Base-by-base conservation (phyloP, 2,113 vertebrate genomes). In the Vanacampus margaritifer region DNA sequence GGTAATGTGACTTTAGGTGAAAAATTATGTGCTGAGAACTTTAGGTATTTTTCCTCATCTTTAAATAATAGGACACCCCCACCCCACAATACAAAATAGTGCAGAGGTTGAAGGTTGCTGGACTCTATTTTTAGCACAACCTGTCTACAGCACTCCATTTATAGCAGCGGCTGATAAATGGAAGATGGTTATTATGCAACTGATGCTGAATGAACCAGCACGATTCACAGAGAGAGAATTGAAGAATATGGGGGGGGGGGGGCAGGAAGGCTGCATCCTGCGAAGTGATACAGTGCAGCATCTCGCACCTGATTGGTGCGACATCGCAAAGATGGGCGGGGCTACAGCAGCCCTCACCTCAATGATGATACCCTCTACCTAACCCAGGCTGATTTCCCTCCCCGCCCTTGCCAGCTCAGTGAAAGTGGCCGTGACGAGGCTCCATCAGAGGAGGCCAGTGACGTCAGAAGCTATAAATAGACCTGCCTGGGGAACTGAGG, bases 391-490 rank as follows among this genome's bases (percentile, higher is more conserved):
- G 16, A 26, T 68, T 78, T 50, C 68, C 36, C 16, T 67, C 45
- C 26, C 14, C 46, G 59, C 65, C n/a, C 54, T 54, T 59, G 57
- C 64, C 21, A 36, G 62, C 84, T 70, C 63, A 1, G 72, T 72
- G 81, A 73, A 82, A 75, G 48, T 62, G 56, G 74, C 79, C 17
- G 68, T 89, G 84, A 88, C 77, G 78, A 75, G 72, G 79, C 79
- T 75, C 76, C 73, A 82, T 83, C 81, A 79, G 79, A 84, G 74
- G 76, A 77, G 74, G 75, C 73, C 78, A 48, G 72, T 85, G 88
- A 85, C 79, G 87, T 88, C 82, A 87, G 73, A 63, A 48, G 74
- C 81, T 87, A 88, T 58, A 87, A 86, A 90, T 90, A 90, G 87
- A 74, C 63, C 74, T 64, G 63, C 69, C 70, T 79, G 80, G 76